Evolutionary conservation across 2,888 invertebrate species (phyloP).

Genomic region (Calameuta pallipes): DNA sequence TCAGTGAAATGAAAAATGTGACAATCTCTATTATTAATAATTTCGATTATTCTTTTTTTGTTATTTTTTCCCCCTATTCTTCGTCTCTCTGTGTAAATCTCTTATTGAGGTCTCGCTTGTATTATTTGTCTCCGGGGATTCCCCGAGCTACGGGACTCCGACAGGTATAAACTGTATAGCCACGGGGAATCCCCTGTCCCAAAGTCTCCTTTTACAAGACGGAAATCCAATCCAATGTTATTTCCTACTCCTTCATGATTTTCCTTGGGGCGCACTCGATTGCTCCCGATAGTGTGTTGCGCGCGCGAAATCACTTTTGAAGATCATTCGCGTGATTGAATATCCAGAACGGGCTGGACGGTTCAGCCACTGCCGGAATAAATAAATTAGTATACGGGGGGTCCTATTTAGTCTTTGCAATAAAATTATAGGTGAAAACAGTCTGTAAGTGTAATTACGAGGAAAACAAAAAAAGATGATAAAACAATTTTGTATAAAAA

Average conservation of each 20-base stretch:
- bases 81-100: not conserved
- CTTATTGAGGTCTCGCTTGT: not conserved
- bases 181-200: not conserved
- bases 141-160: not conserved
- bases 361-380: slow-evolving; percentile 58
- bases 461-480: too few species aligned
- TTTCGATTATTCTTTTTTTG: not conserved
- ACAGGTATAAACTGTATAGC: not conserved
- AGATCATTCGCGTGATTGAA: slow-evolving; percentile 13
- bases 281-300: not conserved
- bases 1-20: not conserved
- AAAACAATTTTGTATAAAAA: not conserved
- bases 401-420: not conserved
- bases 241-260: not conserved
- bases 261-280: not conserved
- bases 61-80: not conserved
- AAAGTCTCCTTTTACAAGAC: not conserved
- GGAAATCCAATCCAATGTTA: not conserved
- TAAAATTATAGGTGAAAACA: not conserved
- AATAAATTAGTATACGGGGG: not conserved
- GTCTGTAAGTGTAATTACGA: not conserved
- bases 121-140: not conserved
- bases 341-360: slow-evolving; percentile 67
- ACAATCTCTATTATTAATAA: not conserved
- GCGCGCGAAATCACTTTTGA: not conserved